Evolutionary conservation across 2,888 invertebrate species (phyloP), one percentile per base, ranked within the genome.

Genomic region (Sympetrum striolatum): DNA sequence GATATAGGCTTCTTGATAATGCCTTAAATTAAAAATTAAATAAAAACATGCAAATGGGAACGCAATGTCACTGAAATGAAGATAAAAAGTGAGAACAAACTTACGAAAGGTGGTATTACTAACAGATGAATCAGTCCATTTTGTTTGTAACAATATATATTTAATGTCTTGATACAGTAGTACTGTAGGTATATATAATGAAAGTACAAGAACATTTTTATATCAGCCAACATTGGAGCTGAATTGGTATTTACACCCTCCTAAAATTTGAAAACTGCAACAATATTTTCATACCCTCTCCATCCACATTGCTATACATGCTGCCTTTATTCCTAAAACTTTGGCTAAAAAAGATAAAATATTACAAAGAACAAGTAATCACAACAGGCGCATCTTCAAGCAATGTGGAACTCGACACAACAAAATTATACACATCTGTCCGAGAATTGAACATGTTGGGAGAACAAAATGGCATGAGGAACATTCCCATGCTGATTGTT

Each of bases 211-310:
- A 86, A 86, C 86, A 86, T 86, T 31, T 82, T 60, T 60, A 82
- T 82, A 82, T 86, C 64, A 86, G 86, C 86, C 60, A 60, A 86
- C 86, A 60, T n/a, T 64, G 58, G 86, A 86, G 86, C 60, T 64
- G 86, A 64, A 64, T 22, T 60, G 86, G 86, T 86, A 86, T 86
- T 58, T 64, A 60, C 86, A 86, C 64, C 82, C 58, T 60, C 48
- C 86, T 86, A 86, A 86, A 86, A 86, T 86, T 86, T 86, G 60
- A 86, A 86, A 86, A 86, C 60, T 60, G 60, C 86, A 86, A 86
- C 86, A 86, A 86, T 58, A 37, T 86, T 86, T 86, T 86, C 35
- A 86, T 37, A 60, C 86, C 82, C 37, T 44, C 80, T 80, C 80
- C 80, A 80, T 44, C 35, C 60, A 37, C 60, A 64, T 60, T 37